Evolutionary conservation across 1,140 invertebrate species (phyloP).

Genomic region (Maconellicoccus hirsutus): DNA sequence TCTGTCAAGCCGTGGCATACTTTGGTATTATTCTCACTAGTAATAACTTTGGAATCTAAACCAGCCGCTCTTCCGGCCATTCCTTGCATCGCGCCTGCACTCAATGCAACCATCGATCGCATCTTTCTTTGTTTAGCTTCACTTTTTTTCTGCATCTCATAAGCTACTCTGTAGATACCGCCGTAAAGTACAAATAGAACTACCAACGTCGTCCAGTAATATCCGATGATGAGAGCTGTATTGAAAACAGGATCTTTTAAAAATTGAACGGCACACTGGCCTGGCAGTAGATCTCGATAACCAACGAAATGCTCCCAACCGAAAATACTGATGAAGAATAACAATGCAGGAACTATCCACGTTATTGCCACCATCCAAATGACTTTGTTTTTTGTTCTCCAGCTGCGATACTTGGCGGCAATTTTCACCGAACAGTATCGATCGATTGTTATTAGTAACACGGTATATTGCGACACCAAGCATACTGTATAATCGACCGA

Average conservation of each 20-base stretch:
- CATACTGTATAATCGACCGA: constrained; percentile 99
- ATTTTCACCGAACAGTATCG: constrained; percentile 98
- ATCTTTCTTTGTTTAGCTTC: constrained; percentile 88
- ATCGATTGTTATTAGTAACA: constrained; percentile 96
- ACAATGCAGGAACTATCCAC: constrained; percentile 91
- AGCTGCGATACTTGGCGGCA: constrained; percentile 90
- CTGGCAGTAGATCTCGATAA: constrained; percentile 69
- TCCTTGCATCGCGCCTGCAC: constrained; percentile 72
- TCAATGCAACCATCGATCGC: constrained; percentile 83
- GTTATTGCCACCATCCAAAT: constrained; percentile 91
- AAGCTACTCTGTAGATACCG: constrained; percentile 96
- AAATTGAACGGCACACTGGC: constrained; percentile 94
- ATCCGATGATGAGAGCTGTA: constrained; percentile 92
- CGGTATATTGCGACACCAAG: constrained; percentile 97
- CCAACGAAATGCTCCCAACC: constrained; percentile 98
- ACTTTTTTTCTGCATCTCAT: constrained; percentile 95
- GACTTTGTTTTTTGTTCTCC: constrained; percentile 88
- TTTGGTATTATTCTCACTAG: constrained; percentile 48
- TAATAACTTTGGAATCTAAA: constrained; percentile 42
- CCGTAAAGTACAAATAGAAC: constrained; percentile 90
- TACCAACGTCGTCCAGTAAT: constrained; percentile 93
- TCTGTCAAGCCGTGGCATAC: constrained; percentile 23
- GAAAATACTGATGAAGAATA: constrained; percentile 98
- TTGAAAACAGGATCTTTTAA: constrained; percentile 96
- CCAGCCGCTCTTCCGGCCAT: constrained; percentile 79